Conservation (phyloP, 2,797 vertebrate genomes). For the Cuniculus paca region DNA sequence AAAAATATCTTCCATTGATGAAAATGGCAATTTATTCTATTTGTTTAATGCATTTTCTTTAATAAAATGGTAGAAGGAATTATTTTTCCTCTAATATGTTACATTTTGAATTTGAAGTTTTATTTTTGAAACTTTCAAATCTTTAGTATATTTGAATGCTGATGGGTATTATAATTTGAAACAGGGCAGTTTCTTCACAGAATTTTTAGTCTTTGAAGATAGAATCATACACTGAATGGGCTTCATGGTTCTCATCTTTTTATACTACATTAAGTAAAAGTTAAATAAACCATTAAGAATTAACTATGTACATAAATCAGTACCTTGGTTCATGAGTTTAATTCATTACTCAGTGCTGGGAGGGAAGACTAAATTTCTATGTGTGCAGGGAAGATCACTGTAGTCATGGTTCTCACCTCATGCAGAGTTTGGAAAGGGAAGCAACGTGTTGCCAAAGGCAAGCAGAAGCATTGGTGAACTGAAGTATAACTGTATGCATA, state of each 20-base stretch:
- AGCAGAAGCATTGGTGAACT: background rate
- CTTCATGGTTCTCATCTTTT: background rate
- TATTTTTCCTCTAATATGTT: background rate
- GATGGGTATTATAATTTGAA: background rate
- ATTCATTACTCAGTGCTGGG: background rate
- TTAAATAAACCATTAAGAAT: background rate
- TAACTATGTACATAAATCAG: background rate
- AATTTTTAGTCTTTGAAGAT: background rate
- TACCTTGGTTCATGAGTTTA: background rate
- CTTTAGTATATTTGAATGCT: background rate
- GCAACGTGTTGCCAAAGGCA: background rate
- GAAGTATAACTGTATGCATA: background rate
- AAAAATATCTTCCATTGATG: background rate
- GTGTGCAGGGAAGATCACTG: background rate
- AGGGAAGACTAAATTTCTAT: background rate
- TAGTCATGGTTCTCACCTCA: background rate
- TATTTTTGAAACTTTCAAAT: background rate
- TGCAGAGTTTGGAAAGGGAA: background rate
- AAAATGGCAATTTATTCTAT: slow-evolving; percentile 3
- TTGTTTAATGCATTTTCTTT: background rate
- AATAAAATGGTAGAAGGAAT: background rate
- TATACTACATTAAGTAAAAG: background rate
- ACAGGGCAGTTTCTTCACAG: background rate
- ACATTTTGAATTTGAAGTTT: background rate
- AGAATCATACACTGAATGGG: background rate